Evolutionary conservation across 2,888 invertebrate species (phyloP).

Genomic region (Meandrusa payeni): DNA sequence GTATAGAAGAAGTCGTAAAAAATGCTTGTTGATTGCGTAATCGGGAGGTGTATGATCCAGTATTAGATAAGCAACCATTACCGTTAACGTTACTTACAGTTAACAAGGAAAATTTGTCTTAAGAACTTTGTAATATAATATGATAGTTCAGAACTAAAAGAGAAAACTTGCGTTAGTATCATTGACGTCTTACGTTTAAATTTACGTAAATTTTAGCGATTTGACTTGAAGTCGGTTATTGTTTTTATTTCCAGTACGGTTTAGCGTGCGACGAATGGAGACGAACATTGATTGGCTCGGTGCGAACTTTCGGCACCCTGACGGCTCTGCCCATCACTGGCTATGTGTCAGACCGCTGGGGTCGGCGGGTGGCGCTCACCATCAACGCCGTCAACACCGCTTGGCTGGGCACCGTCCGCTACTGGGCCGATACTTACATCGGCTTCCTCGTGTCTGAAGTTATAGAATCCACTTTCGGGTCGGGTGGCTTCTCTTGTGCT

Average conservation of each 20-base stretch:
- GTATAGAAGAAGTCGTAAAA: too few relatives aligned
- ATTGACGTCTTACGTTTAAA: too few relatives aligned
- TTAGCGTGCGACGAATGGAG: conserved; percentile 85
- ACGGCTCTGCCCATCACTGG: conserved; percentile 85
- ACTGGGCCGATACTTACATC: conserved; percentile 80
- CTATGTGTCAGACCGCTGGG: conserved; percentile 86
- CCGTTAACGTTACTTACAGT: too few relatives aligned
- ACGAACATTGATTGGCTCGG: conserved; percentile 85
- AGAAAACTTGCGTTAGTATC: too few relatives aligned
- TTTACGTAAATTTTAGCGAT: too few relatives aligned
- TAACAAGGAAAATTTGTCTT: too few relatives aligned
- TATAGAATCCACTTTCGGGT: conserved; percentile 83
- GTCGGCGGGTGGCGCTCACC: conserved; percentile 80
- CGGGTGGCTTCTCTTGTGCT: conserved; percentile 85
- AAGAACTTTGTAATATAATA: too few relatives aligned
- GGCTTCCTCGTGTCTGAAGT: conserved; percentile 85
- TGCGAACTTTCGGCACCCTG: conserved; percentile 85
- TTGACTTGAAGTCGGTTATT: too few relatives aligned
- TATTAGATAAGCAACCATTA: too few relatives aligned
- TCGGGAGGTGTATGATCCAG: too few relatives aligned
- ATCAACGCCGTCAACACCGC: conserved; percentile 80
- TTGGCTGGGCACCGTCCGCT: conserved; percentile 82
- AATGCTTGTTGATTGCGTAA: too few relatives aligned
- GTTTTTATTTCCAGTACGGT: conserved; percentile 66
- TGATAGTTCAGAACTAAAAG: too few relatives aligned